A percentile compares a stretch with the other conserved stretches of the same genome.
Conservation (phyloP, 1,140 invertebrate genomes). For the Drosophila parabipectinata region DNA sequence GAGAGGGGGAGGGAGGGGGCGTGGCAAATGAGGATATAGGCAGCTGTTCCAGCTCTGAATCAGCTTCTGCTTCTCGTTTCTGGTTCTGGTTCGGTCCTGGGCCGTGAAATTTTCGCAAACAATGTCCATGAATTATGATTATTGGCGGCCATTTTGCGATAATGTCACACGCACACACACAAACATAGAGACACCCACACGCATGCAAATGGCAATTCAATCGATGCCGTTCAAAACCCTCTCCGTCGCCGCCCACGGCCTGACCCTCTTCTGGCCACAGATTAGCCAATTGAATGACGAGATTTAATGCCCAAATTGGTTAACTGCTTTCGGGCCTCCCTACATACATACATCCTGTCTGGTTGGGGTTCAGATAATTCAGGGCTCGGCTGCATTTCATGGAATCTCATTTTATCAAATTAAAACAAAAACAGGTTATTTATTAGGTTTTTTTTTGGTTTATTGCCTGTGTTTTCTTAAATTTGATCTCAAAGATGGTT, state of each 20-base stretch:
- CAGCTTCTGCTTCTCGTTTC: too few relatives aligned
- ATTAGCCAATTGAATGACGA: constrained; percentile 51
- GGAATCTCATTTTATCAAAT: background rate
- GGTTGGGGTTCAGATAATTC: background rate
- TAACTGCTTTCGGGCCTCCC: constrained; percentile 31
- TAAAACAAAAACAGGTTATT: background rate
- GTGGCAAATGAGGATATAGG: constrained; percentile 13
- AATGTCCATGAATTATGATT: constrained; percentile 69
- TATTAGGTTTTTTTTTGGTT: background rate
- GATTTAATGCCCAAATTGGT: constrained; percentile 52
- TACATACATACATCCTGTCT: background rate
- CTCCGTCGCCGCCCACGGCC: background rate
- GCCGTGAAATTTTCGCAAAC: constrained; percentile 43
- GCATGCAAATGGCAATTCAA: constrained; percentile 56
- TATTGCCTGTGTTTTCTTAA: too few relatives aligned
- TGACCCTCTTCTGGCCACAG: constrained; percentile 6
- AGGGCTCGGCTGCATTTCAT: background rate
- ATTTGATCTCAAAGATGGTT: too few relatives aligned
- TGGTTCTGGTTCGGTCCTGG: background rate
- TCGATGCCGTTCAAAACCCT: constrained; percentile 36
- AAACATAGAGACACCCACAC: constrained; percentile 2
- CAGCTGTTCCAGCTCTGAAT: constrained; percentile 21
- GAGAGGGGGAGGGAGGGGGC: background rate
- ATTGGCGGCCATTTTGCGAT: constrained; percentile 51
- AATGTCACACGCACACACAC: constrained; percentile 51